These are phyloP conservation scores for Symphodus melops DNA, from an alignment of 2,113 vertebrate genomes.

Conservation along the genomic window DNA sequence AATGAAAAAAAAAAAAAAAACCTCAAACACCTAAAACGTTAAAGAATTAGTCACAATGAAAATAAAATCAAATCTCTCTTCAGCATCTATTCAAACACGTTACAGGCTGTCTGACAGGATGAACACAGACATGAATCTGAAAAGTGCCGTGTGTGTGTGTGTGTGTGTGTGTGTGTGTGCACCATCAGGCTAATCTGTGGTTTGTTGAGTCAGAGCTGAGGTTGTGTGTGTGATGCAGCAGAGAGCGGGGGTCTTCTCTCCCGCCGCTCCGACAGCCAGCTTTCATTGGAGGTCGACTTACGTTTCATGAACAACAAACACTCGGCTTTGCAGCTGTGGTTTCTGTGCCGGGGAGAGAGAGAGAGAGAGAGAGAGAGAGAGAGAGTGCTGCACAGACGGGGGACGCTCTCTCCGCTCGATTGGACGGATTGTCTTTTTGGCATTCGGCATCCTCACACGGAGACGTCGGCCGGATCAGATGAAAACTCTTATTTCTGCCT, in stretches of 20 bases:
- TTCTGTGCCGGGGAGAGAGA: slow-evolving; percentile 36
- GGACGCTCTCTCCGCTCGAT: slow-evolving; percentile 40
- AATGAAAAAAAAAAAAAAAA: too few species aligned
- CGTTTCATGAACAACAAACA: slow-evolving; percentile 66
- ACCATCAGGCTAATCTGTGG: slow-evolving; percentile 35
- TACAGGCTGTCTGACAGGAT: too few species aligned
- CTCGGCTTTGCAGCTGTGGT: slow-evolving; percentile 21
- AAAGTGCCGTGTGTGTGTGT: slow-evolving; percentile 14
- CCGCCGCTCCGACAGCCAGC: slow-evolving; percentile 22
- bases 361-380: too few species aligned
- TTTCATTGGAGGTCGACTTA: slow-evolving; percentile 44
- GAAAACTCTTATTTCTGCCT: neutral
- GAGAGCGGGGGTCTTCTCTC: slow-evolving; percentile 41
- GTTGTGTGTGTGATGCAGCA: slow-evolving; percentile 7
- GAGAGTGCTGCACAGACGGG: slow-evolving; percentile 9
- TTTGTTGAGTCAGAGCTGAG: slow-evolving; percentile 57
- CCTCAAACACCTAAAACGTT: too few species aligned
- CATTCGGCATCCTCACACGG: slow-evolving; percentile 21
- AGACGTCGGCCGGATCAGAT: neutral
- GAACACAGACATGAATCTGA: neutral
- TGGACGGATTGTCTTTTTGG: slow-evolving; percentile 11
- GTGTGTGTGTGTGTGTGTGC: slow-evolving; percentile 33
- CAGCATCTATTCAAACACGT: too few species aligned
- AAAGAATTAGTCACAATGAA: too few species aligned
- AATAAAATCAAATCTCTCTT: too few species aligned